A percentile compares a stretch with the other conserved stretches of the same genome.
phyloP scores from a whole-genome alignment of 92 coral and sea anemone species.

The Parazoanthus darwini region DNA sequence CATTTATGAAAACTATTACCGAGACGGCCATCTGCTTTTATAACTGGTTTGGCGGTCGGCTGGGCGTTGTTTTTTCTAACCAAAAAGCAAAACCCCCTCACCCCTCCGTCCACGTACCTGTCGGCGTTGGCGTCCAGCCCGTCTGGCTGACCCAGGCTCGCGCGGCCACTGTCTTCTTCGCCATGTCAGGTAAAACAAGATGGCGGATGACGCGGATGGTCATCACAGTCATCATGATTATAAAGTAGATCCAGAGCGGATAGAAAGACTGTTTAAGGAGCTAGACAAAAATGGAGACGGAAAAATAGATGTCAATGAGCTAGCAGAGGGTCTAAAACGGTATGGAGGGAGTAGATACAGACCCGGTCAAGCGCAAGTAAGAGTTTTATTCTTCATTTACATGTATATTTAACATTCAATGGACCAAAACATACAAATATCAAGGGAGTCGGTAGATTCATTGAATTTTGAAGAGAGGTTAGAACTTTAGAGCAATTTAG shows the following conservation, averaged over 20 bases:
- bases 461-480: not conserved
- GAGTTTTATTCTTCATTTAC: not conserved
- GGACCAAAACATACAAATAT: not conserved
- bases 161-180: constrained; percentile 13
- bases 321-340: constrained; percentile 86
- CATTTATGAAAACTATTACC: too few species aligned
- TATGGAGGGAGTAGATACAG: constrained; percentile 75
- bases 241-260: constrained; percentile 81
- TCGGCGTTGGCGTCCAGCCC: too few species aligned
- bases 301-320: constrained; percentile 87
- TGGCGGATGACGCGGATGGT: constrained; percentile 61
- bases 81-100: not conserved
- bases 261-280: constrained; percentile 87
- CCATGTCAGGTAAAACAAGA: constrained; percentile 47
- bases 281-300: constrained; percentile 94
- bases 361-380: constrained; percentile 95
- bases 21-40: too few species aligned
- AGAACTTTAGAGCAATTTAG: not conserved
- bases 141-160: constrained; percentile 5
- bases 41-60: too few species aligned
- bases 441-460: not conserved
- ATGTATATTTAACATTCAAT: not conserved
- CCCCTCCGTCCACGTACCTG: not conserved
- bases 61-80: too few species aligned
- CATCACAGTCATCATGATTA: constrained; percentile 51